A percentile compares a stretch with the other conserved stretches of the same genome.
These are phyloP conservation scores for Acanthococcus lagerstroemiae DNA, from an alignment of 2,888 invertebrate species.

Conservation along the genomic window DNA sequence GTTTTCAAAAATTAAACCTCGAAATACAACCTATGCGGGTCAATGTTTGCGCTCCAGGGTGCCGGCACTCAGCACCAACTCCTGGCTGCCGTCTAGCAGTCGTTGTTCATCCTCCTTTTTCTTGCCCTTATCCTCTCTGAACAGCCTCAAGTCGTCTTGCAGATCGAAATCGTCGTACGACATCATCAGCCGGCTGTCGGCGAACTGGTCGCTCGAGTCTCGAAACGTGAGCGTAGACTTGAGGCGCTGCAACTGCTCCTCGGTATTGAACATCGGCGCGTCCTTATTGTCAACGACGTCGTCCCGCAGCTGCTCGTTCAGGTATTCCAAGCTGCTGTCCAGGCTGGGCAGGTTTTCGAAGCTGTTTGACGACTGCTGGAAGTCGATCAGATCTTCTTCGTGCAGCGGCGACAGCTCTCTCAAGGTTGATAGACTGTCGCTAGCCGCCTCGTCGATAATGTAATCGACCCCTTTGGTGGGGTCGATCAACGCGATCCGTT, in stretches of 20 bases:
- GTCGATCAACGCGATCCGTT: conserved; percentile 41
- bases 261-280: conserved; percentile 23
- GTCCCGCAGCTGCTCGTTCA: conserved; percentile 31
- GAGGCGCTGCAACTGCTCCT: conserved; percentile 36
- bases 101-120: not conserved
- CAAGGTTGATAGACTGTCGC: conserved; percentile 25
- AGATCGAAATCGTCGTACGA: conserved; percentile 29
- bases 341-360: conserved; percentile 34
- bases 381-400: conserved; percentile 28
- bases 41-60: not conserved
- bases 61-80: conserved; percentile 17
- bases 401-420: conserved; percentile 21
- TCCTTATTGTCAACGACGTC: conserved; percentile 15
- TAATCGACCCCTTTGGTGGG: conserved; percentile 18
- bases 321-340: conserved; percentile 33
- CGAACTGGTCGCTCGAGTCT: conserved; percentile 33
- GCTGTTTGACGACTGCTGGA: conserved; percentile 27
- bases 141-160: conserved; percentile 15
- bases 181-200: conserved; percentile 19
- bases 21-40: no score
- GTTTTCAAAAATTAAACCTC: no score
- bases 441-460: conserved; percentile 32
- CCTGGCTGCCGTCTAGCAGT: not conserved
- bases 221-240: conserved; percentile 38
- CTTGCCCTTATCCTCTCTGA: not conserved